Conservation (phyloP, 2,888 invertebrate species). For the Eupelmus urozonus region DNA sequence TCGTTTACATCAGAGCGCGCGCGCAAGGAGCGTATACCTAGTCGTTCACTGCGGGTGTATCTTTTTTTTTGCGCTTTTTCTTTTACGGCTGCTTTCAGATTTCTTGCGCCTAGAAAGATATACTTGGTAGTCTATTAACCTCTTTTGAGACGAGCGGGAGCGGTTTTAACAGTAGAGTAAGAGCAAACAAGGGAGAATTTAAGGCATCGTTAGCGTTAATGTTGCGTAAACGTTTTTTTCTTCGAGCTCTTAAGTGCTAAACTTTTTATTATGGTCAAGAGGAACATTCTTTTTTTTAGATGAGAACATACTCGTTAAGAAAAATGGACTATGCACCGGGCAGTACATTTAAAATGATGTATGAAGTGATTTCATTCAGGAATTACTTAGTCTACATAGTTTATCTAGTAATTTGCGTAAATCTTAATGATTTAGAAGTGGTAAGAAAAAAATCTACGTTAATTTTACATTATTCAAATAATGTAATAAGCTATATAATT, state of each 20-base stretch:
- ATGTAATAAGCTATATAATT: too few relatives aligned
- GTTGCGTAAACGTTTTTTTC: background rate
- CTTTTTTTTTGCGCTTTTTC: background rate
- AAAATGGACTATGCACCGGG: too few relatives aligned
- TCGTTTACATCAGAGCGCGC: constrained; percentile 51
- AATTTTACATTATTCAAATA: too few relatives aligned
- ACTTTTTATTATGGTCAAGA: background rate
- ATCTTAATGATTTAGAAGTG: too few relatives aligned
- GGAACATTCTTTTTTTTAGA: too few relatives aligned
- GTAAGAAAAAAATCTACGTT: too few relatives aligned
- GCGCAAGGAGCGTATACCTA: too few relatives aligned
- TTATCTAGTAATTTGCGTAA: too few relatives aligned
- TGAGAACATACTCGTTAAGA: too few relatives aligned
- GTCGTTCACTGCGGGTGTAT: too few relatives aligned
- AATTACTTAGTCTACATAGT: background rate
- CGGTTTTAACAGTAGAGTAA: background rate
- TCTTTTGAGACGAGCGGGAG: background rate
- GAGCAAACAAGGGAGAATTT: background rate
- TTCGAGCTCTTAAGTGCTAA: background rate
- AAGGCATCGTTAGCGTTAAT: background rate
- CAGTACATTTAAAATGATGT: too few relatives aligned
- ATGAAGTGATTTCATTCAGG: background rate
- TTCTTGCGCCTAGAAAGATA: background rate
- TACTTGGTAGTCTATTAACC: constrained; percentile 17
- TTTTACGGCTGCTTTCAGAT: background rate